phyloP scores from a whole-genome alignment of 2,113 vertebrate species.

The Embiotoca jacksoni region DNA sequence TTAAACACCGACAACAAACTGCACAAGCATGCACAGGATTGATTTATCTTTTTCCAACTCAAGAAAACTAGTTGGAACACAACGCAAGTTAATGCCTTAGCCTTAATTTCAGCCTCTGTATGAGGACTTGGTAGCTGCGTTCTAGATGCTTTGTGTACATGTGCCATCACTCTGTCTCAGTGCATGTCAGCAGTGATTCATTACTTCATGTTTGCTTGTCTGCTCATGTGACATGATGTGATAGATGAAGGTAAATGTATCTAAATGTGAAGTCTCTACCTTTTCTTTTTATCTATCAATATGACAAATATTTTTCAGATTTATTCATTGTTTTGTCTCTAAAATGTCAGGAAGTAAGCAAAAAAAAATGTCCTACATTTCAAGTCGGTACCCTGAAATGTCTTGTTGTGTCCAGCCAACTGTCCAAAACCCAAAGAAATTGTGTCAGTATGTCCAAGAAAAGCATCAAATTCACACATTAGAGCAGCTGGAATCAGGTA shows the following conservation, averaged over 20 bases:
- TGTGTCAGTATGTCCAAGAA: background rate
- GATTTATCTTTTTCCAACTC: background rate
- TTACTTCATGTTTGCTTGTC: slow-evolving; percentile 1
- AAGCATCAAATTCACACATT: background rate
- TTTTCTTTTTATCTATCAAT: slow-evolving; percentile 3
- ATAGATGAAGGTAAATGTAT: background rate
- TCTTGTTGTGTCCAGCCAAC: background rate
- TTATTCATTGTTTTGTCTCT: background rate
- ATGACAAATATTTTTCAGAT: background rate
- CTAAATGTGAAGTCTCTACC: slow-evolving; percentile 13
- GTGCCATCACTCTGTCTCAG: slow-evolving; percentile 9
- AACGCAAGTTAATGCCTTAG: background rate
- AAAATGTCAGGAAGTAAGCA: too few species aligned
- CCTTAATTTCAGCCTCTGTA: background rate
- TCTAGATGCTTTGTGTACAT: slow-evolving; percentile 3
- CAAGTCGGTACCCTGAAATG: background rate
- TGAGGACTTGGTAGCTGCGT: background rate
- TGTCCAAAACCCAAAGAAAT: background rate
- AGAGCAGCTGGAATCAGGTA: background rate
- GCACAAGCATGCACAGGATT: background rate
- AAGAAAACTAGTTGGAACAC: background rate
- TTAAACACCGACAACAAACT: slow-evolving; percentile 7
- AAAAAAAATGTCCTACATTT: background rate
- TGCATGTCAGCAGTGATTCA: slow-evolving; percentile 11
- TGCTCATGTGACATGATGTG: slow-evolving; percentile 3